Evolutionary conservation across 2,888 invertebrate genomes (phyloP).

Genomic region (Rapana venosa): DNA sequence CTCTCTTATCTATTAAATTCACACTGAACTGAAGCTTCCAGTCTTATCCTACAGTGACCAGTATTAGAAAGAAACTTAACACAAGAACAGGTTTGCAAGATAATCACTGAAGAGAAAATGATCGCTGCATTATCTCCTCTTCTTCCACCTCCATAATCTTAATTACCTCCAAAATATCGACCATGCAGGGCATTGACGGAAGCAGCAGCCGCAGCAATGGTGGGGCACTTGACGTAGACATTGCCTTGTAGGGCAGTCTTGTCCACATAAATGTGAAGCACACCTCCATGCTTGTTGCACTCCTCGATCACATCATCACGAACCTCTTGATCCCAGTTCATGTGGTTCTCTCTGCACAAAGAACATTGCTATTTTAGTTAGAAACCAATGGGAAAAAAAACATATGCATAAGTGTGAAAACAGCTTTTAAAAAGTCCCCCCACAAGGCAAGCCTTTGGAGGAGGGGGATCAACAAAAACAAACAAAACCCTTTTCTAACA

Average conservation of each 20-base stretch:
- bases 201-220: constrained; percentile 96
- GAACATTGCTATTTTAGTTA: too few relatives aligned
- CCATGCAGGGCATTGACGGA: constrained; percentile 98
- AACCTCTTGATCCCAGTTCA: constrained; percentile 94
- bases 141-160: too few relatives aligned
- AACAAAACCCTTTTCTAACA: too few relatives aligned
- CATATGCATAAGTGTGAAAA: not conserved
- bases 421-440: not conserved
- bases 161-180: constrained; percentile 93
- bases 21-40: not conserved
- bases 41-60: not conserved
- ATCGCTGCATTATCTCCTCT: too few relatives aligned
- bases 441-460: not conserved
- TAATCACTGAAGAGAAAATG: not conserved
- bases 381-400: not conserved
- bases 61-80: not conserved
- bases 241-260: constrained; percentile 96
- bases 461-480: too few relatives aligned
- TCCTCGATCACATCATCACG: constrained; percentile 98
- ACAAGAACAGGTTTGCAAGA: not conserved
- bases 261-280: constrained; percentile 95
- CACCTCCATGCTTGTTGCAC: constrained; percentile 98
- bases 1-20: too few relatives aligned
- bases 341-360: constrained; percentile 84
- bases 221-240: constrained; percentile 99